A percentile compares a stretch with the other conserved stretches of the same genome.
These are phyloP conservation scores for Hemiscyllium ocellatum DNA, from an alignment of 2,113 vertebrate species.

Conservation along the genomic window DNA sequence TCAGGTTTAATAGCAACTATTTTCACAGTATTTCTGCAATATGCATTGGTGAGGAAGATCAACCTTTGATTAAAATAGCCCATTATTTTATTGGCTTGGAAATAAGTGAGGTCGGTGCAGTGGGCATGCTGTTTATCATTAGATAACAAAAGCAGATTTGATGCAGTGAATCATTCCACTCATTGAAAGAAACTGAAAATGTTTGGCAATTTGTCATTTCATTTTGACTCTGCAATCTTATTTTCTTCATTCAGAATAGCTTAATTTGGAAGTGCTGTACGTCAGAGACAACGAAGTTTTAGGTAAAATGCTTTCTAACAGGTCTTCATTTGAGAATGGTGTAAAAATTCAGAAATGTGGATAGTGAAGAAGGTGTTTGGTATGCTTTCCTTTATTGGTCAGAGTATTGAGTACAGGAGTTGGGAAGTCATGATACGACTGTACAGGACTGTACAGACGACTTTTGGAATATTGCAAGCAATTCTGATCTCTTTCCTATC, in stretches of 20 bases:
- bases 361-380: too few relatives aligned
- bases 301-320: too few relatives aligned
- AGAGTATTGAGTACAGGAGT: too few relatives aligned
- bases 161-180: neutral
- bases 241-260: neutral
- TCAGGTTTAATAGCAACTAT: neutral
- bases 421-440: too few relatives aligned
- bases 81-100: neutral
- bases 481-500: too few relatives aligned
- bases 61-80: neutral
- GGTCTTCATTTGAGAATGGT: neutral
- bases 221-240: neutral
- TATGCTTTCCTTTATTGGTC: too few relatives aligned
- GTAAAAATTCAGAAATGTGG: neutral
- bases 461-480: too few relatives aligned
- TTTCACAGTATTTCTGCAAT: neutral
- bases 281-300: too few relatives aligned
- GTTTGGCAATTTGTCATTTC: neutral
- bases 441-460: too few relatives aligned
- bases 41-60: neutral
- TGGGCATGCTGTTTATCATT: neutral
- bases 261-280: neutral
- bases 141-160: too few relatives aligned
- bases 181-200: too few relatives aligned
- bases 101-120: conserved; percentile 9